Percentiles rank a stretch among this genome's conserved stretches.
Conservation (phyloP, 2,797 vertebrate genomes). For the Delichon dasypus region DNA sequence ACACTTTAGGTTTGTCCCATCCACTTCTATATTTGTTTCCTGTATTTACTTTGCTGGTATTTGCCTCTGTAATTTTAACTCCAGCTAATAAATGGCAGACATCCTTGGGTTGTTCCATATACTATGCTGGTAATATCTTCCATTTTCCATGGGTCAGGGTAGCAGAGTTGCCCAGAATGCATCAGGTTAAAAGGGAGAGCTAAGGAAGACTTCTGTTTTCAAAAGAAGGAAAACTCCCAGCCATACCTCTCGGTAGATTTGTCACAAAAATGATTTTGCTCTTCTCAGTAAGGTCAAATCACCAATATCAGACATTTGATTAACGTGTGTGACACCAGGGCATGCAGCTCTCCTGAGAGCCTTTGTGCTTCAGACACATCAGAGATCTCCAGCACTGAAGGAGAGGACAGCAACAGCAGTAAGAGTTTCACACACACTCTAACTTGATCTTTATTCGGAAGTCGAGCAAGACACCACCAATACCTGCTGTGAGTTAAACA, state of each 20-base stretch:
- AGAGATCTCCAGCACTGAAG: not conserved
- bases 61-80: not conserved
- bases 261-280: not conserved
- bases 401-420: not conserved
- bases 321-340: accelerated
- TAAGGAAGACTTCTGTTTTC: not conserved
- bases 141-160: not conserved
- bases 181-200: not conserved
- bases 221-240: not conserved
- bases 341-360: not conserved
- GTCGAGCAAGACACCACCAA: not conserved
- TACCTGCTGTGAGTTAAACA: not conserved
- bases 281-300: not conserved
- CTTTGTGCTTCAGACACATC: not conserved
- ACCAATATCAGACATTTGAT: not conserved
- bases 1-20: not conserved
- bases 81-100: not conserved
- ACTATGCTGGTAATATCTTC: not conserved
- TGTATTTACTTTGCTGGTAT: not conserved
- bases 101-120: not conserved
- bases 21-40: not conserved
- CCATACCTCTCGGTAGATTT: not conserved
- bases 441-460: not conserved
- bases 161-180: not conserved
- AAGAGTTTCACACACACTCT: not conserved